Conservation (phyloP, 2,888 invertebrate species). For the Ochropleura leucogaster region DNA sequence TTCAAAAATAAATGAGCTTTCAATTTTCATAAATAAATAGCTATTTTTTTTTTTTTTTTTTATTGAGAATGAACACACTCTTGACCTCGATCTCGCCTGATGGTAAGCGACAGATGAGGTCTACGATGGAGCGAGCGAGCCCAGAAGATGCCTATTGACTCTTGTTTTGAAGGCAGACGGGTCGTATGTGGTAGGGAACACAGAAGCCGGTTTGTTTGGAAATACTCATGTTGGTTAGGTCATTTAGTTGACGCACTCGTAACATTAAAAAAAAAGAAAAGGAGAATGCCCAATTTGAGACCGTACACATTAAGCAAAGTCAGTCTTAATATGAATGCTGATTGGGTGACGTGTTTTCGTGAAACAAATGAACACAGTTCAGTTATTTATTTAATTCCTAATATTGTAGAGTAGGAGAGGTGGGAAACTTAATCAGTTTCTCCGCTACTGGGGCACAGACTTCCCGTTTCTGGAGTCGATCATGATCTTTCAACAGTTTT, state of each 20-base stretch:
- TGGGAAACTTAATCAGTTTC: neutral
- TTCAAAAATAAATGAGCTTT: conserved; percentile 23
- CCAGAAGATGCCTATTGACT: too few relatives aligned
- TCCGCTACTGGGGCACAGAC: neutral
- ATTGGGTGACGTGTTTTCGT: neutral
- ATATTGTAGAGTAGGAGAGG: neutral
- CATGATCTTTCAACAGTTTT: neutral
- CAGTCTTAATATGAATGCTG: neutral
- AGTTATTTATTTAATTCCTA: neutral
- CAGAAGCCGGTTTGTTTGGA: too few relatives aligned
- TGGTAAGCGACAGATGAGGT: too few relatives aligned
- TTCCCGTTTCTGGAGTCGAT: neutral
- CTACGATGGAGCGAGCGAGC: too few relatives aligned
- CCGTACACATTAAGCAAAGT: too few relatives aligned
- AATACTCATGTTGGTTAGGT: neutral
- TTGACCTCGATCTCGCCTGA: too few relatives aligned
- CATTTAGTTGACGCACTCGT: neutral
- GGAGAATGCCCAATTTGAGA: neutral
- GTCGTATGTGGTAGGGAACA: too few relatives aligned
- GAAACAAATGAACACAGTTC: neutral
- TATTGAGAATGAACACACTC: too few relatives aligned
- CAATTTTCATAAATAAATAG: conserved; percentile 12
- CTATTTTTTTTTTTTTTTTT: too few relatives aligned
- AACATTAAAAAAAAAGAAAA: neutral
- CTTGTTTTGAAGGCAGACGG: too few relatives aligned